Evolutionary conservation across 2,888 invertebrate species (phyloP), one percentile per base, ranked within the genome.

Genomic region (Ephialtes manifestator): DNA sequence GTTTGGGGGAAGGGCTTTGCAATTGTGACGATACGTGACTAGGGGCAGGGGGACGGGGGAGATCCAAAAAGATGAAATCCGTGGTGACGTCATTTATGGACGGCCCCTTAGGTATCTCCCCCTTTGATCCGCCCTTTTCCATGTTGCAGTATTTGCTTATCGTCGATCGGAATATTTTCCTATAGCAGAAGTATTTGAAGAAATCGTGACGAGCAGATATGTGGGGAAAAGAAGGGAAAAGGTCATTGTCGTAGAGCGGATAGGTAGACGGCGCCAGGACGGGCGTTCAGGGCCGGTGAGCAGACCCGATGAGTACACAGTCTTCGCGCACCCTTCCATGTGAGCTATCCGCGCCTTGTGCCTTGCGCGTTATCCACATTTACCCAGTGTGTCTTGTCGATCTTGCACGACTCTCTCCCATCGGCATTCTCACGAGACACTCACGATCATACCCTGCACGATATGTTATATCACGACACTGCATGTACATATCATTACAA

Each of bases 171-270:
- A 35, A n/a, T n/a, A 31, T 31, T n/a, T 63, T 63, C 13, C 15
- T 60, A 5, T 13, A n/a, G 31, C 28, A 24, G 31, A 13, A 28
- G 28, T 31, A 68, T 46, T 48, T 24, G 35, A 20, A 48, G 48
- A 18, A 78, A 78, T 78, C 78, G 68, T 78, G 68, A 78, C 35
- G 68, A 78, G 20, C 4, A 46, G 39, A 60, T 18, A 15, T 43
- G 60, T 24, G 13, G n/a, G 18, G 51, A 35, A 68, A 55, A 60
- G 60, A 20, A 20, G 8, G 63, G 77, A 82, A 82, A 82, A 82
- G 82, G 77, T 82, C 77, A 82, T 53, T 77, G 82, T 77, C 82
- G 76, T 65, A 72, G 67, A 82, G 43, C 39, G 71, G 53, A 72
- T 46, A 10, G 43, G 24, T 35, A 65, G 55, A 75, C 68, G 81